Evolutionary conservation across 2,113 vertebrate genomes (phyloP), one percentile per base, ranked within the genome.

Genomic region (Brachypteracias leptosomus): DNA sequence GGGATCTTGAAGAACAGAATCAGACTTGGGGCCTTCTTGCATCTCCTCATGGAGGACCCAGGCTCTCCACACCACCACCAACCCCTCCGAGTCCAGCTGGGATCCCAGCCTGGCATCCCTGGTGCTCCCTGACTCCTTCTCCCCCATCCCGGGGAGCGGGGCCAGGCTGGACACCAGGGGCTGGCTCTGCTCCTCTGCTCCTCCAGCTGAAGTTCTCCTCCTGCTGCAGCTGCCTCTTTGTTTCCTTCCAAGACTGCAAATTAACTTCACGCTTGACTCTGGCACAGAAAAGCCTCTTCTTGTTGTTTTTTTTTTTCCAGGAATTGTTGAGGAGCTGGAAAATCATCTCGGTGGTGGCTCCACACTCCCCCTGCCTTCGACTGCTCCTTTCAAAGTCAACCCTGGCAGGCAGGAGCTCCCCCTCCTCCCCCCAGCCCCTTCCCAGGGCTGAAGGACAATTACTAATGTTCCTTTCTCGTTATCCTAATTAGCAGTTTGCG

Each of bases 401-500:
- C 62, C 87, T 11, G 44, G 9, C 91, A 82, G 81, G 67, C 88
- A 33, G 51, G 15, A n/a, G 11, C 93, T 71, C 74, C 14, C 14
- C 0, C 15, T 24, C 73, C 74, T 59, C 88, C 74, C 28, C 79
- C 88, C 66, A 11, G 9, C 89, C 55, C 95, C 81, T 83, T 90
- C 91, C 83, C 46, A 3, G 17, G 2, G 42, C 95, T 88, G 88
- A 77, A 97, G 90, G 92, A 93, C 90, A 94, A 79, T 87, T 78
- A 92, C 20, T 18, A 28, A 65, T 35, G 79, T 76, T 88, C 91
- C 85, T 93, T 96, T 88, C 93, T 91, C 40, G 72, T 91, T 73
- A 88, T 87, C 90, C 87, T 96, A 94, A 97, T 97, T 94, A 95
- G 71, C 93, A 81, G 74, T 77, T 90, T 16, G 76, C 44, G 33